Conservation (phyloP, 1,140 invertebrate species). For the Drosophila insularis region DNA sequence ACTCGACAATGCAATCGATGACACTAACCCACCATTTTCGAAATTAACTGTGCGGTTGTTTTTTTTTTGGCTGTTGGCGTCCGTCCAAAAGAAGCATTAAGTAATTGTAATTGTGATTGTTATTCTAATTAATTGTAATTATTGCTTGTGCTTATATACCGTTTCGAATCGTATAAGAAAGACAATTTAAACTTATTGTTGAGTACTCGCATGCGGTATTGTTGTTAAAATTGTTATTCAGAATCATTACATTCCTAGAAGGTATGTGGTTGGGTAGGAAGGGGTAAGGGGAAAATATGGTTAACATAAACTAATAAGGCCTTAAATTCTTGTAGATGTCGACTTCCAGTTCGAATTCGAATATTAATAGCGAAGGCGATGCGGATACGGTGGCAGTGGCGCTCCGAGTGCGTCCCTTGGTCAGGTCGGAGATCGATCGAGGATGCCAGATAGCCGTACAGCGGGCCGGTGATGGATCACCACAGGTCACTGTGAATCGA, state of each 20-base stretch:
- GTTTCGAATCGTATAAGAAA: background rate
- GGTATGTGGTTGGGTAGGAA: background rate
- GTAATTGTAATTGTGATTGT: background rate
- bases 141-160: background rate
- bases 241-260: background rate
- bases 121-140: background rate
- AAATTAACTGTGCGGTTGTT: background rate
- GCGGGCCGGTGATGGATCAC: conserved; percentile 84
- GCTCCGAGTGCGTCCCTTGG: conserved; percentile 90
- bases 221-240: no score
- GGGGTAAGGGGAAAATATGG: background rate
- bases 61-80: background rate
- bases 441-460: conserved; percentile 88
- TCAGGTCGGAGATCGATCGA: conserved; percentile 87
- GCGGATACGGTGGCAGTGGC: conserved; percentile 85
- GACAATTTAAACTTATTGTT: no score
- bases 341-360: conserved; percentile 24
- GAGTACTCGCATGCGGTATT: no score
- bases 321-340: conserved; percentile 25
- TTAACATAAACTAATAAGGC: background rate
- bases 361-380: conserved; percentile 14
- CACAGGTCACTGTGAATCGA: conserved; percentile 88
- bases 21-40: background rate
- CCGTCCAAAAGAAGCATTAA: background rate
- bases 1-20: no score